Percentiles rank a stretch among this genome's conserved stretches.
Evolutionary conservation across 1,140 invertebrate genomes (phyloP).

Genomic region (Plectus sambesii): DNA sequence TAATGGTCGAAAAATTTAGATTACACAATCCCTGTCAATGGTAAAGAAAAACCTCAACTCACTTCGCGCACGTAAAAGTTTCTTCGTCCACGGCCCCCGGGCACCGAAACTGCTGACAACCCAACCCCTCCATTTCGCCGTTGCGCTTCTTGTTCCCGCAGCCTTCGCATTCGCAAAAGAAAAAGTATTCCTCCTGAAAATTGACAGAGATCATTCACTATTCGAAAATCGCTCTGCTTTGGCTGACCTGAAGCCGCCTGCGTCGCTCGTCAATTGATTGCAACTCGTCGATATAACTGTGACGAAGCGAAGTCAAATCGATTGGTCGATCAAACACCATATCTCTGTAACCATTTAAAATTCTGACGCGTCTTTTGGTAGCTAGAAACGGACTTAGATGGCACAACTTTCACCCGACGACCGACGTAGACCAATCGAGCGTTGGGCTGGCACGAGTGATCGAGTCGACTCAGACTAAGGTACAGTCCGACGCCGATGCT

Average conservation of each 20-base stretch:
- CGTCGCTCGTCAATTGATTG: slow-evolving; percentile 3
- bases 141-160: slow-evolving; percentile 22
- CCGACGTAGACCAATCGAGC: slow-evolving; percentile 7
- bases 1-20: no score
- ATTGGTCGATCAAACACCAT: slow-evolving; percentile 10
- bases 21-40: no score
- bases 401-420: slow-evolving; percentile 1
- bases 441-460: slow-evolving; percentile 14
- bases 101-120: slow-evolving; percentile 14
- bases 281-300: slow-evolving; percentile 25
- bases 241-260: slow-evolving; percentile 5
- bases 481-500: slow-evolving; percentile 20
- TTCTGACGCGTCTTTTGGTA: no score
- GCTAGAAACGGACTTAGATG: slow-evolving; percentile 4
- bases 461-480: slow-evolving; percentile 17
- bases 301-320: slow-evolving; percentile 2
- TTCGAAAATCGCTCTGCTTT: slow-evolving; percentile 14
- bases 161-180: slow-evolving; percentile 19
- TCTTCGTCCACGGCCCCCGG: neutral
- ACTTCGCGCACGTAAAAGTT: neutral
- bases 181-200: slow-evolving; percentile 22
- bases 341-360: neutral
- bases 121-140: slow-evolving; percentile 10
- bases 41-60: slow-evolving; percentile 12
- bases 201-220: neutral